A percentile compares a stretch with the other conserved stretches of the same genome.
These are phyloP conservation scores for Manduca sexta DNA, from an alignment of 1,140 invertebrate genomes.

Conservation along the genomic window DNA sequence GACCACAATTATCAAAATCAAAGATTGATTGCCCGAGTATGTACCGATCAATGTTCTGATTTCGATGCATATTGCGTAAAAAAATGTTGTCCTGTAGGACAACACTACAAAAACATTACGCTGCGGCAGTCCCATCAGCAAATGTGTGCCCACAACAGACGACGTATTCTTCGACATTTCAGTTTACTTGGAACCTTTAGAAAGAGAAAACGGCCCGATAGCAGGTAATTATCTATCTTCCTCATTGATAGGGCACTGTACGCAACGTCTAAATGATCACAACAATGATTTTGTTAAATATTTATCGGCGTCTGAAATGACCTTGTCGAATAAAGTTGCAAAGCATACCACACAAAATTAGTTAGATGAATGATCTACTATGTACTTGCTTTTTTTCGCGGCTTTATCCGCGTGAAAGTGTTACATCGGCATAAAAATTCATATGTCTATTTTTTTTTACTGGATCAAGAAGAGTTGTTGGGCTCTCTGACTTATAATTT, in stretches of 20 bases:
- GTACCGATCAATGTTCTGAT: slow-evolving; percentile 37
- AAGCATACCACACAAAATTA: too few species aligned
- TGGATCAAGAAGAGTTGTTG: too few species aligned
- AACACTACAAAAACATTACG: slow-evolving; percentile 38
- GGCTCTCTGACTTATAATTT: too few species aligned
- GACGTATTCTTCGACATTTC: slow-evolving; percentile 37
- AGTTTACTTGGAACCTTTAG: slow-evolving; percentile 38
- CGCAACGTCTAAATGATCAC: too few species aligned
- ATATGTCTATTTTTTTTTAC: too few species aligned
- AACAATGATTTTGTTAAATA: too few species aligned
- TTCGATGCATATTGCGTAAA: slow-evolving; percentile 52
- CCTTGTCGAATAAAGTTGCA: too few species aligned
- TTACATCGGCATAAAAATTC: too few species aligned
- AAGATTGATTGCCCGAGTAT: slow-evolving; percentile 45
- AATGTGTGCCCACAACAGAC: slow-evolving; percentile 38
- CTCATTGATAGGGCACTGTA: neutral
- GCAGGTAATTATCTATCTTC: slow-evolving; percentile 21
- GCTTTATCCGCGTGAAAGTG: too few species aligned
- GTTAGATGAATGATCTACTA: too few species aligned
- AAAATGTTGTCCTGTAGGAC: slow-evolving; percentile 65
- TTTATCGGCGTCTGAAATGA: too few species aligned
- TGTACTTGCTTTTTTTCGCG: too few species aligned
- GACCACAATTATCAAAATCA: slow-evolving; percentile 33
- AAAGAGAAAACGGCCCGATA: slow-evolving; percentile 22
- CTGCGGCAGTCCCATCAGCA: slow-evolving; percentile 35